A percentile compares a stretch with the other conserved stretches of the same genome.
phyloP scores from a whole-genome alignment of 2,888 invertebrate species.

The Pecten maximus region DNA sequence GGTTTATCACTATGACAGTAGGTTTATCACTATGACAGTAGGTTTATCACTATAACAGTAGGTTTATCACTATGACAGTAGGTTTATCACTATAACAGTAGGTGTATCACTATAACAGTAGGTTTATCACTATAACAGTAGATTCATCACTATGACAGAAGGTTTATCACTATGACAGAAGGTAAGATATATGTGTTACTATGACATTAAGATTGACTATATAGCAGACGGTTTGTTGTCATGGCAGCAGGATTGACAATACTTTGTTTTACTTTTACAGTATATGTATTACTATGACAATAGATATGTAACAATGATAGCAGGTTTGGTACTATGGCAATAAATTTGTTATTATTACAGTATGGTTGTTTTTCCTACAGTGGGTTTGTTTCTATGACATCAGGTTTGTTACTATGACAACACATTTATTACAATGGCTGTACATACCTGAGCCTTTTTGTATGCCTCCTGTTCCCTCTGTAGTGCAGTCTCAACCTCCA shows the following conservation, averaged over 20 bases:
- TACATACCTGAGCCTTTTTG: slow-evolving; percentile 75
- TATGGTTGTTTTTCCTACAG: too few relatives aligned
- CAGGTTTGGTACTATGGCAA: background rate
- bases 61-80: background rate
- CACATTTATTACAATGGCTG: background rate
- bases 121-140: background rate
- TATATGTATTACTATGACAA: background rate
- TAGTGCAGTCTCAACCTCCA: slow-evolving; percentile 82
- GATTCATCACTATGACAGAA: background rate
- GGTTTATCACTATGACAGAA: too few relatives aligned
- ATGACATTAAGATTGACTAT: background rate
- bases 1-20: background rate
- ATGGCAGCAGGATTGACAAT: background rate
- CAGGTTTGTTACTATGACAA: background rate
- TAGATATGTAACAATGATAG: background rate
- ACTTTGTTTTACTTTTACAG: too few relatives aligned
- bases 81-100: background rate
- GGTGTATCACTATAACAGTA: background rate
- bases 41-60: background rate
- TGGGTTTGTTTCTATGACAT: background rate
- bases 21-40: background rate
- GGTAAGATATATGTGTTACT: too few relatives aligned
- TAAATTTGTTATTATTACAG: background rate
- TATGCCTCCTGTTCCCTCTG: slow-evolving; percentile 81
- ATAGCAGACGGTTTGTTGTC: background rate